phyloP scores from a whole-genome alignment of 2,797 vertebrate species.

The Coregonus ussuriensis region DNA sequence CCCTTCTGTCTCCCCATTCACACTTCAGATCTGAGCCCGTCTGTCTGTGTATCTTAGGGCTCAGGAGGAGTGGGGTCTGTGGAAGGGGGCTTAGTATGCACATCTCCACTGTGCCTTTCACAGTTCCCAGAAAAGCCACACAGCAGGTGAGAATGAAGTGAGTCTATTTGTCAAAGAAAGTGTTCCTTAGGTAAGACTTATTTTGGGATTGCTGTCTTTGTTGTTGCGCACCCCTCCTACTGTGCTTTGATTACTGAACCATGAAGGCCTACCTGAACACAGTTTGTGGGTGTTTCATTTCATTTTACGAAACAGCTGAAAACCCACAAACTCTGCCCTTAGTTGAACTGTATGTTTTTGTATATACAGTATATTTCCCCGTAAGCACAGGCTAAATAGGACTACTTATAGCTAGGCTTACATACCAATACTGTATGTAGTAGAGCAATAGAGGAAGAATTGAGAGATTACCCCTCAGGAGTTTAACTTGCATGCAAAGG shows the following conservation, averaged over 20 bases:
- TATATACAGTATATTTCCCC: not conserved
- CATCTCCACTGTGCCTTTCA: constrained; percentile 1
- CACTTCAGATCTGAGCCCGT: not conserved
- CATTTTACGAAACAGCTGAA: not conserved
- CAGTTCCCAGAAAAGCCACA: not conserved
- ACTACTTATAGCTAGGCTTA: not conserved
- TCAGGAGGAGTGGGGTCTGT: not conserved
- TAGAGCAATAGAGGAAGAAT: not conserved
- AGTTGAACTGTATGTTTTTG: not conserved
- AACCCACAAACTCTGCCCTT: not conserved
- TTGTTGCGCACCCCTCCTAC: not conserved
- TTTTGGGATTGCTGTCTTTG: not conserved
- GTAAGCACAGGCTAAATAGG: not conserved
- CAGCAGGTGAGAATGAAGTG: not conserved
- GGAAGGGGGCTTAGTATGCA: not conserved
- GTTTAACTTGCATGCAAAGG: not conserved
- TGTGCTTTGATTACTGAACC: not conserved
- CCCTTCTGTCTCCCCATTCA: not conserved
- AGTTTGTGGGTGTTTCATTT: not conserved
- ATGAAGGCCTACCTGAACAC: not conserved
- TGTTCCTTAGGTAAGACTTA: not conserved
- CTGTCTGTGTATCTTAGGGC: not conserved
- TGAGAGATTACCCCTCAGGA: not conserved
- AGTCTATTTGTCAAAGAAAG: not conserved
- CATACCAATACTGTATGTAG: not conserved